Evolutionary conservation across 2,888 invertebrate genomes (phyloP), one percentile per base, ranked within the genome.

Genomic region (Cheilosia variabilis): DNA sequence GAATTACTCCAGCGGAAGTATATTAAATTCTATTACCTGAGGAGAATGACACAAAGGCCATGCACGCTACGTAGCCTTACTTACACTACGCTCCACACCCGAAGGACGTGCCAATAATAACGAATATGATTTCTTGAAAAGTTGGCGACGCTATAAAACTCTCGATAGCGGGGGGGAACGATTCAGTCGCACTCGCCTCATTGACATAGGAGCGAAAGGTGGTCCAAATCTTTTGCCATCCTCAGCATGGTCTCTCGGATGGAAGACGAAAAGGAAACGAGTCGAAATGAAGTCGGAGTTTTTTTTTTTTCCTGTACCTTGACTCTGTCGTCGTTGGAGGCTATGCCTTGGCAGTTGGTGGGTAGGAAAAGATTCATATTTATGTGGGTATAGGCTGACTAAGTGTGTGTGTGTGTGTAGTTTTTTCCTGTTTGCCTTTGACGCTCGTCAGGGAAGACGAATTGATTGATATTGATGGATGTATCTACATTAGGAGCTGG

Each of bases 1-100:
- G 81, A 76, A 86, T 86, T 77, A 81, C 81, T 81, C 62, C 86
- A 77, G 81, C 76, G 81, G 86, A 86, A 81, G 86, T 86, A 77
- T 86, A 86, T 86, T 76, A 86, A 76, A 81, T 86, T 81, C 86
- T 86, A 86, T 86, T 86, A 81, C 86, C 86, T 81, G 68, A 72
- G 86, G 76, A 80, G 80, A 86, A 71, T 79, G 62, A 34, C 79
- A 84, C 84, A 84, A 79, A 84, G 75, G 65, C 58, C 50, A 19
- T 60, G 63, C 22, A 50, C 47, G 17, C 24, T 57, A 27, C 55
- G 55, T 31, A 73, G 66, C 47, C 78, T 41, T 73, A 73, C 79
- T 83, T 79, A 83, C 71, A 76, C 66, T 76, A 1, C 31, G 31
- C 31, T 31, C 31, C 9, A 31, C 37, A 37, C 37, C 37, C 81